phyloP scores from a whole-genome alignment of 1,140 invertebrate genomes.

The Helicoverpa armigera region DNA sequence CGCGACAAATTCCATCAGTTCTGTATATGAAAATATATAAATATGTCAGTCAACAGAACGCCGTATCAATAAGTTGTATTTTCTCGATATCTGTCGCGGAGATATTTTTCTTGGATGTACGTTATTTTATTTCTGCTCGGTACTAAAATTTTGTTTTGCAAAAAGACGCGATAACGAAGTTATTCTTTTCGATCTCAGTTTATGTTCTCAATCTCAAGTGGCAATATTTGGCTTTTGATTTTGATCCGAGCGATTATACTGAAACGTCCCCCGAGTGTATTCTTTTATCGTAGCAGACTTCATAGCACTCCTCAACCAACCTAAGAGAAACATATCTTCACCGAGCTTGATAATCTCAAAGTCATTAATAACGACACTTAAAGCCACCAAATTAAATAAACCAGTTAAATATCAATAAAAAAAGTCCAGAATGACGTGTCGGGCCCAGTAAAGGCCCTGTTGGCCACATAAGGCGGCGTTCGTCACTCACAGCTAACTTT shows the following conservation, averaged over 20 bases:
- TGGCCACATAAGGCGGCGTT: conserved; percentile 22
- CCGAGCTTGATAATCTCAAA: neutral
- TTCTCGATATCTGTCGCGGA: conserved; percentile 38
- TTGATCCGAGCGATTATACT: neutral
- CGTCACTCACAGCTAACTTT: conserved; percentile 26
- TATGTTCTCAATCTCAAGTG: conserved; percentile 2
- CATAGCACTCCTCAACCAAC: neutral
- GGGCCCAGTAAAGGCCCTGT: neutral
- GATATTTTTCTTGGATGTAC: conserved; percentile 32
- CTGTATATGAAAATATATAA: conserved; percentile 42
- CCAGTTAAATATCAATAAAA: conserved; percentile 35
- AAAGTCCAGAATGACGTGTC: conserved; percentile 18
- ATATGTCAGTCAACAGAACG: conserved; percentile 35
- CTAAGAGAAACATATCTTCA: neutral
- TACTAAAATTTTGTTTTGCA: conserved; percentile 36
- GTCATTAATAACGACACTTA: neutral
- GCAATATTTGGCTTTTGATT: conserved; percentile 15
- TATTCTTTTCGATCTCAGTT: conserved; percentile 22
- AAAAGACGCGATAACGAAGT: conserved; percentile 31
- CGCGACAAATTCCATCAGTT: conserved; percentile 40
- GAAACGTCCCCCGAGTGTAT: no score
- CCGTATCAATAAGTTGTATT: conserved; percentile 38
- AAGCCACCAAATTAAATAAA: conserved; percentile 9
- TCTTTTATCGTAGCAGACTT: no score
- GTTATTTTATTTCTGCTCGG: conserved; percentile 26